phyloP scores from a whole-genome alignment of 1,140 invertebrate species.

The Polypedilum vanderplanki region DNA sequence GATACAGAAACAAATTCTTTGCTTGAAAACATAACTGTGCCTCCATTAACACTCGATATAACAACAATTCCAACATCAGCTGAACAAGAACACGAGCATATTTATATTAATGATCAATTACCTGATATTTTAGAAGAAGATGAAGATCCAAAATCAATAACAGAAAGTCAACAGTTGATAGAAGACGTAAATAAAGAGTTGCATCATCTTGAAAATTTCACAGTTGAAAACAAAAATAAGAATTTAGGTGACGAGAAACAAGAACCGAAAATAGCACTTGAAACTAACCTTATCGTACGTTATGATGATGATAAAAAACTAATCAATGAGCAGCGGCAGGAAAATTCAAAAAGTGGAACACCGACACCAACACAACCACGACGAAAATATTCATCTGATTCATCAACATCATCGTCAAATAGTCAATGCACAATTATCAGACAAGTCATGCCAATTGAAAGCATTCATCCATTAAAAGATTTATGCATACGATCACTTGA shows the following conservation, averaged over 20 bases:
- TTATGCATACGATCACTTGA: background rate
- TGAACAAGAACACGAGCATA: background rate
- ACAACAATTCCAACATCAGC: background rate
- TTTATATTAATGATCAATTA: background rate
- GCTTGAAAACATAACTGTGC: background rate
- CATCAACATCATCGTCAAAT: constrained; percentile 19
- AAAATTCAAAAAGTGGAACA: background rate
- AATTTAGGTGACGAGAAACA: background rate
- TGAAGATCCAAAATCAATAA: constrained; percentile 8
- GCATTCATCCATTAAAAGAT: background rate
- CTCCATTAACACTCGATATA: background rate
- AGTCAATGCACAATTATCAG: constrained; percentile 22
- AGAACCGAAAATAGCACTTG: background rate
- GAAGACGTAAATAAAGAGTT: constrained; percentile 22
- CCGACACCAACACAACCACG: background rate
- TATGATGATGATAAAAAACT: background rate
- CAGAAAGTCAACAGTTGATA: background rate
- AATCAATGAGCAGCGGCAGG: background rate
- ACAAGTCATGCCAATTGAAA: background rate
- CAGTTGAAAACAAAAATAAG: background rate
- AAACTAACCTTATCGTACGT: background rate
- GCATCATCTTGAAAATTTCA: background rate
- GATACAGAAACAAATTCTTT: constrained; percentile 25
- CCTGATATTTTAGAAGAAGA: constrained; percentile 20
- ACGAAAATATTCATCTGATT: constrained; percentile 14